Evolutionary conservation across 2,113 vertebrate species (phyloP), one percentile per base, ranked within the genome.

Genomic region (Oreochromis spilurus): DNA sequence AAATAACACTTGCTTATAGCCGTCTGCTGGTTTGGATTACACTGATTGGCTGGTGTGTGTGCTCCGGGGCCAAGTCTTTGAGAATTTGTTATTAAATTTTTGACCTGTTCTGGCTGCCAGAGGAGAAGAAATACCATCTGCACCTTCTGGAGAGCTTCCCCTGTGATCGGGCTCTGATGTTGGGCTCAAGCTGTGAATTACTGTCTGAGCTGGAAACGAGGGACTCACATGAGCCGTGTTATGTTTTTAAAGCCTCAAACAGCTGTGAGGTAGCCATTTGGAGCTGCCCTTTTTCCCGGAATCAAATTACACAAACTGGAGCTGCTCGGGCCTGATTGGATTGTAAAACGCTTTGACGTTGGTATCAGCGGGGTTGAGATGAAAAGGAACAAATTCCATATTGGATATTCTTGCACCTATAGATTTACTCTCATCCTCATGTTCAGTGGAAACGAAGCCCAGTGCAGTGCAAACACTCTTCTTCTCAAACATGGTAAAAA

Each of bases 121-220:
- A 84, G 72, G 83, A 88, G 75, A 91, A 81, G 82, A 89, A 92
- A 88, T 50, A 89, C 90, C 91, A 91, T 94, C 92, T 93, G 92
- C 82, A 93, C 83, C 88, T 87, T 88, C 75, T 62, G 54, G 75
- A 83, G 21, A 45, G 70, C 82, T 93, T 80, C 84, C 84, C 86
- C 80, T 75, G 72, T 77, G 84, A 84, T 89, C 36, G 70, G 87
- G 82, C 87, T 83, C 45, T 54, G 83, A 88, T 81, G 62, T 84
- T 45, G 43, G 84, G 31, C 65, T 45, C 58, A 81, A 83, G 80
- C 87, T 88, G 87, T 86, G 90, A 91, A 88, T 90, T 81, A 88
- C 52, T 80, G 54, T 85, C 86, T 79, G 82, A 83, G 82, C 29
- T 14, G 57, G 62, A 87, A 84, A 84, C 5, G 26, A 82, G 65